Conservation (phyloP, 2,797 vertebrate genomes). For the Xiphophorus birchmanni region DNA sequence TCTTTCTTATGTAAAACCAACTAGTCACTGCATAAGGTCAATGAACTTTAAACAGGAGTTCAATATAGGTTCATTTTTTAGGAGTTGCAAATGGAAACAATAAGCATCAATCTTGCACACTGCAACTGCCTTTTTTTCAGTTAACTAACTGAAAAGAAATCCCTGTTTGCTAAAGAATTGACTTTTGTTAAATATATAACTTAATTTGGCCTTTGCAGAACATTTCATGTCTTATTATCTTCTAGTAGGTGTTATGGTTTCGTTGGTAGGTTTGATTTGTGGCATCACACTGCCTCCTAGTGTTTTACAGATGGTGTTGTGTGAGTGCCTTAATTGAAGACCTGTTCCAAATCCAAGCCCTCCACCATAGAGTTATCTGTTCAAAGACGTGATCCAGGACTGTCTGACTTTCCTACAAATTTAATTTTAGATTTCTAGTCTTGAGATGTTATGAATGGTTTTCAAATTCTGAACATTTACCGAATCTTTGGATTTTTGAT, state of each 20-base stretch:
- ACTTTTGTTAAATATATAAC: not conserved
- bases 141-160: not conserved
- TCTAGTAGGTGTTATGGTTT: not conserved
- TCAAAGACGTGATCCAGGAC: not conserved
- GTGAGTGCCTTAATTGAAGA: not conserved
- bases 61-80: not conserved
- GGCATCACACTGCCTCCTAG: not conserved
- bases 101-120: not conserved
- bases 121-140: not conserved
- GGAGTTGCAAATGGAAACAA: not conserved
- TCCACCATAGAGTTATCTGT: not conserved
- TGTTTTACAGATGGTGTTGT: not conserved
- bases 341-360: not conserved
- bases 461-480: not conserved
- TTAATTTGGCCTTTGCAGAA: not conserved
- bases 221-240: not conserved
- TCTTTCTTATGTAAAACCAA: not conserved
- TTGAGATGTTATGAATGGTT: not conserved
- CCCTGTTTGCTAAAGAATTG: not conserved
- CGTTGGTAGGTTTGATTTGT: not conserved
- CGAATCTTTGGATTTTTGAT: not conserved
- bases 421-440: not conserved
- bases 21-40: not conserved
- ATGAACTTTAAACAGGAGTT: not conserved
- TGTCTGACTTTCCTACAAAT: not conserved